Base-by-base conservation (phyloP, 2,797 vertebrate genomes). In the Eulemur mongoz region DNA sequence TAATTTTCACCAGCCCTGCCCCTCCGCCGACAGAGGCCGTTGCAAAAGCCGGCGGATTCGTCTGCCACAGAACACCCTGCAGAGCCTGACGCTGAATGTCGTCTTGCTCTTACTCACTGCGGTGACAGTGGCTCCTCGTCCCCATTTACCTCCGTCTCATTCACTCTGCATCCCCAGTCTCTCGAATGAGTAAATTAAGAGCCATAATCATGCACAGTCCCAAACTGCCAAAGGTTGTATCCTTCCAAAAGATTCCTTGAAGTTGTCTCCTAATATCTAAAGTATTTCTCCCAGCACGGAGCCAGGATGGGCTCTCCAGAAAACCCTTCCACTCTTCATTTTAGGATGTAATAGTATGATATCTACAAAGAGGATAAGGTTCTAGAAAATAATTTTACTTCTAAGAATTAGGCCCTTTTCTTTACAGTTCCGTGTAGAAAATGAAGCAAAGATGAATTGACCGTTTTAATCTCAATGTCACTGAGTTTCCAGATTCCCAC, bases 341-440 rank as follows among this genome's bases (percentile, higher is more conserved):
- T 96, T 67, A 50, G 40, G 4, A 75, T 87, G 15, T 43, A 83
- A 91, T 30, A 27, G 4, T 67, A 40, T 72, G 63, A 89, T 89
- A 59, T 70, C 15, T 80, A 45, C 43, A 79, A 89, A 93, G 40
- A 50, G 5, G 67, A 67, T n/a, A 65, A 65, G 45, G 38, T 22
- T 83, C 59, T 88, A 70, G 6, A 43, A 82, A 79, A 79, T 83
- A n/a, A 89, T 79, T 82, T 72, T 35, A 67, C 54, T 30, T 87
- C 76, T 90, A 83, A 95, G 27, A 91, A 87, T 63, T 65, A 72
- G 20, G 17, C 13, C 52, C 35, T 89, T 89, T 90, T 83, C 30
- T 92, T 90, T 69, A 72, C 13, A 86, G 10, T 38, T 82, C 23
- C 79, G 13, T 48, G 35, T 75, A 22, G 30, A 40, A 94, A 93